Percentiles rank a stretch among this genome's conserved stretches.
Conservation (phyloP, 1,140 invertebrate species). For the Macrosteles quadrilineatus region DNA sequence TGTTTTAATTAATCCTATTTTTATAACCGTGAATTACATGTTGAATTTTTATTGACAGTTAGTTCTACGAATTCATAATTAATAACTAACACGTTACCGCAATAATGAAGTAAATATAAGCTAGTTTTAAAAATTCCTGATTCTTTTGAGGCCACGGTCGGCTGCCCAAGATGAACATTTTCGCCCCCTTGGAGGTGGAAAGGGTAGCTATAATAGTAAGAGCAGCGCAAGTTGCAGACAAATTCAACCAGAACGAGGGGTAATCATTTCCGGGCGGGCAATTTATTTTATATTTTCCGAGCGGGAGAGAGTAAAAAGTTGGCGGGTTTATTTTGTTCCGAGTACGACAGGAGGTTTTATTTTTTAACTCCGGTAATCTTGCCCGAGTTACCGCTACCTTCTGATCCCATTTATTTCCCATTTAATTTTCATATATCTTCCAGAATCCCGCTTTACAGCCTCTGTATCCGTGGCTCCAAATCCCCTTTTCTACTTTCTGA, state of each 20-base stretch:
- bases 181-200: too few species aligned
- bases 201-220: neutral
- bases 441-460: conserved; percentile 25
- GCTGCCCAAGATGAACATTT: too few species aligned
- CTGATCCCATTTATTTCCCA: conserved; percentile 31
- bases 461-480: neutral
- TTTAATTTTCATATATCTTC: conserved; percentile 33
- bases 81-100: too few species aligned
- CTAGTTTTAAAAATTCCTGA: too few species aligned
- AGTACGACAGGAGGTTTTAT: conserved; percentile 15
- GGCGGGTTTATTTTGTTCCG: conserved; percentile 19
- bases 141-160: too few species aligned
- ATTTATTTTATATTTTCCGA: conserved; percentile 11
- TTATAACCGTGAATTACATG: too few species aligned
- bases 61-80: too few species aligned
- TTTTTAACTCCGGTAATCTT: conserved; percentile 21
- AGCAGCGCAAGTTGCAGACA: conserved; percentile 10
- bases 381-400: neutral
- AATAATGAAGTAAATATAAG: too few species aligned
- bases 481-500: conserved; percentile 20
- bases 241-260: conserved; percentile 7
- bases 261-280: conserved; percentile 16
- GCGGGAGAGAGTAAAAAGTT: conserved; percentile 20
- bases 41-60: too few species aligned
- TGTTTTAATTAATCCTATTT: too few species aligned